Conservation (phyloP, 2,797 vertebrate species). For the Monodelphis domestica region DNA sequence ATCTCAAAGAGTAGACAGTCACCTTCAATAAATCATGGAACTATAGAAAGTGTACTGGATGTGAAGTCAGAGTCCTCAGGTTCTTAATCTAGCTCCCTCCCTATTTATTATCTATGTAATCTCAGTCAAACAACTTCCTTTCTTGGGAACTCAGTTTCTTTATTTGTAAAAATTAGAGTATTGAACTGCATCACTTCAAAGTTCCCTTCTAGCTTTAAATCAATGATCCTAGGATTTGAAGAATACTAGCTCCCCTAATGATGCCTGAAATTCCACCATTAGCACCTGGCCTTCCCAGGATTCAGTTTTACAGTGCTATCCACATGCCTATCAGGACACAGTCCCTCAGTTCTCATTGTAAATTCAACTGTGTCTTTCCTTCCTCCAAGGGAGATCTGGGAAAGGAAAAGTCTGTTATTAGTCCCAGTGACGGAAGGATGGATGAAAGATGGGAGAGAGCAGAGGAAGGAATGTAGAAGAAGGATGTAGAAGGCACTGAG, state of each 20-base stretch:
- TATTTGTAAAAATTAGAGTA: not conserved
- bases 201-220: not conserved
- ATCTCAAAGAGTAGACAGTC: not conserved
- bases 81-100: not conserved
- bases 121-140: not conserved
- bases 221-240: not conserved
- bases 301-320: not conserved
- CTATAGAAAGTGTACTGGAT: not conserved
- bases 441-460: not conserved
- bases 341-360: not conserved
- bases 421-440: not conserved
- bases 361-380: not conserved
- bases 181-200: not conserved
- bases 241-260: not conserved
- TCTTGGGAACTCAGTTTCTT: not conserved
- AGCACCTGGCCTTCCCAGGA: not conserved
- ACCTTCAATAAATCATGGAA: too few species aligned
- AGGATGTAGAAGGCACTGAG: not conserved
- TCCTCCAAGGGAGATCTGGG: not conserved
- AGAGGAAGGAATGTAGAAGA: not conserved
- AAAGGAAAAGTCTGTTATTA: not conserved
- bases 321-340: not conserved
- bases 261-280: not conserved
- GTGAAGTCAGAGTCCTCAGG: not conserved
- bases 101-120: not conserved